These are phyloP conservation scores for Raja brachyura DNA, from an alignment of 2,113 vertebrate species.

Conservation along the genomic window DNA sequence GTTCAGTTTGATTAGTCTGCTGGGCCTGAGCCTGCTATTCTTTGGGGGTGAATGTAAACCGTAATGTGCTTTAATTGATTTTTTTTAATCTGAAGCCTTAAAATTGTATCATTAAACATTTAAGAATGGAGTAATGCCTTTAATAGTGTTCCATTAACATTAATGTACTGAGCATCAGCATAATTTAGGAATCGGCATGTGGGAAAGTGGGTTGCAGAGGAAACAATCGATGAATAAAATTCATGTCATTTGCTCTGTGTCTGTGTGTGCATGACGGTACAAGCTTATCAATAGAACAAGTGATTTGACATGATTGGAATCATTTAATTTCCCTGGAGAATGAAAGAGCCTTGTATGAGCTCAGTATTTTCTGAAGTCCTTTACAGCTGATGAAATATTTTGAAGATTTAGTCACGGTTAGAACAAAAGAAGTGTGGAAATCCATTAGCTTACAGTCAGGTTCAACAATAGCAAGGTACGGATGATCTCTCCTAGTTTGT, in stretches of 20 bases:
- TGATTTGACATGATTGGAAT: neutral
- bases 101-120: neutral
- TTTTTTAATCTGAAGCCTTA: neutral
- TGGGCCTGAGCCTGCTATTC: neutral
- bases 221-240: neutral
- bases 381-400: neutral
- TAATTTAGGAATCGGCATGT: neutral
- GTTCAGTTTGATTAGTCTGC: neutral
- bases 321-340: neutral
- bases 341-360: neutral
- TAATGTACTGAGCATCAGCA: neutral
- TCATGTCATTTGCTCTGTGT: neutral
- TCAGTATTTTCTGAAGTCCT: neutral
- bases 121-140: neutral
- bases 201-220: neutral
- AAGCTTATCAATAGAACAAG: neutral
- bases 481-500: neutral
- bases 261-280: neutral
- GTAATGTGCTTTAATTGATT: constrained; percentile 26
- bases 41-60: too few relatives aligned
- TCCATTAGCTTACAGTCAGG: neutral
- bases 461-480: neutral
- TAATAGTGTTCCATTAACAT: neutral
- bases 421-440: neutral
- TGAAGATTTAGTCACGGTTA: neutral